Evolutionary conservation across 2,113 vertebrate species (phyloP).

Genomic region (Orthonyx spaldingii): DNA sequence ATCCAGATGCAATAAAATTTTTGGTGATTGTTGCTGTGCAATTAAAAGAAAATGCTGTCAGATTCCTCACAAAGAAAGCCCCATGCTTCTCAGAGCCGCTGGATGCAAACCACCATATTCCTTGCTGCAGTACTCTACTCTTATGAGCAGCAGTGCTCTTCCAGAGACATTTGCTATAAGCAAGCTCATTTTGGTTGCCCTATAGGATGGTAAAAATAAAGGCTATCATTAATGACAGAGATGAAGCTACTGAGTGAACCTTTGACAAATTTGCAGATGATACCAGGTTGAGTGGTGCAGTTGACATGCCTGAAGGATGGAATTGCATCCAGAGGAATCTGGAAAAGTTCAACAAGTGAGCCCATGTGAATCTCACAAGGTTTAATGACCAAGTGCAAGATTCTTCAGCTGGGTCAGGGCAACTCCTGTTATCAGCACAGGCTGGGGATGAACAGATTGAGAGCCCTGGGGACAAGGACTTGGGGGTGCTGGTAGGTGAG

Average conservation of each 20-base stretch:
- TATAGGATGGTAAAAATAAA: background rate
- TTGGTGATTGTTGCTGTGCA: background rate
- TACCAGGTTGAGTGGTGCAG: no score
- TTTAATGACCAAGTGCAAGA: background rate
- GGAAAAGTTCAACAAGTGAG: accelerated
- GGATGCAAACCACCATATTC: background rate
- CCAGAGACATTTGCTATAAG: background rate
- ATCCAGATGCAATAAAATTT: background rate
- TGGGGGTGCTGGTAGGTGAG: background rate
- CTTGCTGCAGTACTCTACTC: background rate
- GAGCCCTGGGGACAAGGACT: accelerated
- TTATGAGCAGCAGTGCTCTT: background rate
- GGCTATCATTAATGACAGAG: background rate
- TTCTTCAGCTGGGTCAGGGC: accelerated
- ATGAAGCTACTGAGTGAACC: background rate
- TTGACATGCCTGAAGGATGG: background rate
- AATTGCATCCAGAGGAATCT: no score
- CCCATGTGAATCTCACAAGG: background rate
- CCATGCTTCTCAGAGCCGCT: background rate
- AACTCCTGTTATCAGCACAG: accelerated
- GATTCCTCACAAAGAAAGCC: background rate
- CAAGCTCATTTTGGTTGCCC: background rate
- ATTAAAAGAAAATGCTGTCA: background rate
- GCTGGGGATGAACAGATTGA: accelerated
- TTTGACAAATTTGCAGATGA: background rate